Percentiles rank a stretch among this genome's conserved stretches.
These are phyloP conservation scores for Osmerus mordax DNA, from an alignment of 2,113 vertebrate genomes.

Conservation along the genomic window DNA sequence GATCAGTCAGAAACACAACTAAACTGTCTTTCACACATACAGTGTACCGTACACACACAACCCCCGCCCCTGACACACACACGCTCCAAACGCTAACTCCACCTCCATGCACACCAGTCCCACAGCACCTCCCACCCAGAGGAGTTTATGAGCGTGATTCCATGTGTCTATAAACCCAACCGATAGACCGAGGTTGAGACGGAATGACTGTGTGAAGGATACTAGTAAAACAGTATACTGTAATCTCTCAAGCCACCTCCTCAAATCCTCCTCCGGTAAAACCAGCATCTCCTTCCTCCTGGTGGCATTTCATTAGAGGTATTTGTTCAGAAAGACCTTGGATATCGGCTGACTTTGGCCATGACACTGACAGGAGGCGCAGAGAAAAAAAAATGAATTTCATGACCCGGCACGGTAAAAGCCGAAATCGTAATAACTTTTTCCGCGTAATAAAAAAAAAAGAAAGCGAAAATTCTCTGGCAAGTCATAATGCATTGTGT, in stretches of 20 bases:
- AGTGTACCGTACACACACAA: no score
- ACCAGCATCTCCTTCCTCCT: constrained; percentile 21
- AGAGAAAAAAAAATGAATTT: constrained; percentile 14
- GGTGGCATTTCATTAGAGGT: constrained; percentile 48
- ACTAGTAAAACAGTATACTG: constrained; percentile 50
- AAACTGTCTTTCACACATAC: no score
- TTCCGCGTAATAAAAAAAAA: background rate
- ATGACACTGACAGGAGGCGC: constrained; percentile 28
- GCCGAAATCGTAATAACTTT: constrained; percentile 21
- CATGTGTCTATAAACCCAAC: constrained; percentile 48
- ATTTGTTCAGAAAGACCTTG: constrained; percentile 43
- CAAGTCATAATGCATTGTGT: constrained; percentile 26
- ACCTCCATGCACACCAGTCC: background rate
- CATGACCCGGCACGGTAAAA: constrained; percentile 20
- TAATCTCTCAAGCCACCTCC: constrained; percentile 47
- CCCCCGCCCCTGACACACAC: background rate
- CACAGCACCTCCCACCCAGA: no score
- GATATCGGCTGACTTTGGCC: constrained; percentile 23
- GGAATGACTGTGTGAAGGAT: constrained; percentile 32
- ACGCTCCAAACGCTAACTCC: constrained; percentile 6
- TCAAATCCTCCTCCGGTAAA: constrained; percentile 45
- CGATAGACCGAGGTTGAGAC: constrained; percentile 32
- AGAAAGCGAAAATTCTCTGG: constrained; percentile 26
- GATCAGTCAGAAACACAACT: no score
- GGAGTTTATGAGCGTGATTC: background rate